Evolutionary conservation across 2,797 vertebrate genomes (phyloP).

Genomic region (Arremon aurantiirostris): DNA sequence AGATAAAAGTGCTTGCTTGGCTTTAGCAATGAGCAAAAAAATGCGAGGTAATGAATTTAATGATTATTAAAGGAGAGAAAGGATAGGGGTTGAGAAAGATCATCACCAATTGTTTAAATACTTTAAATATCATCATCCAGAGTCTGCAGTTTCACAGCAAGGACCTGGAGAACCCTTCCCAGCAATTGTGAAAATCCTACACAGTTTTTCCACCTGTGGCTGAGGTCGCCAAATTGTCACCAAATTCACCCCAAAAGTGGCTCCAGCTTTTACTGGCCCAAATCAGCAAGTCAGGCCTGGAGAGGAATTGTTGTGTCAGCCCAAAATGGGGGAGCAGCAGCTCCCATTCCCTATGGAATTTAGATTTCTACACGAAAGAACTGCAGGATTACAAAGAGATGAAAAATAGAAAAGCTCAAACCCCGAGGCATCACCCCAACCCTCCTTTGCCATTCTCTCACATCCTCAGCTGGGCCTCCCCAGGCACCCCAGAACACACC

Average conservation of each 20-base stretch:
- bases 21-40: background rate
- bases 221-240: background rate
- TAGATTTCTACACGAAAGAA: background rate
- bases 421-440: background rate
- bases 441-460: background rate
- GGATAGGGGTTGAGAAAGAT: background rate
- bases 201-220: background rate
- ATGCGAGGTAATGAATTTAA: background rate
- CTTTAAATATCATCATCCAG: background rate
- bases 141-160: background rate
- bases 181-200: background rate
- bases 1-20: background rate
- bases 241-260: background rate
- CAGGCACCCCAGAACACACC: background rate
- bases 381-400: background rate
- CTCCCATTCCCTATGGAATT: fast-evolving
- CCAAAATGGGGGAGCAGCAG: background rate
- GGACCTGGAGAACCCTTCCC: background rate
- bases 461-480: fast-evolving
- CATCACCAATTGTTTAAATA: background rate
- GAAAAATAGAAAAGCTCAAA: background rate
- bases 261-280: background rate
- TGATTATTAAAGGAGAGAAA: background rate
- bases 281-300: background rate
- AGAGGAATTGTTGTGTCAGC: background rate